Base-by-base conservation (phyloP, 2,888 invertebrate species). In the Polylopha cassiicola region DNA sequence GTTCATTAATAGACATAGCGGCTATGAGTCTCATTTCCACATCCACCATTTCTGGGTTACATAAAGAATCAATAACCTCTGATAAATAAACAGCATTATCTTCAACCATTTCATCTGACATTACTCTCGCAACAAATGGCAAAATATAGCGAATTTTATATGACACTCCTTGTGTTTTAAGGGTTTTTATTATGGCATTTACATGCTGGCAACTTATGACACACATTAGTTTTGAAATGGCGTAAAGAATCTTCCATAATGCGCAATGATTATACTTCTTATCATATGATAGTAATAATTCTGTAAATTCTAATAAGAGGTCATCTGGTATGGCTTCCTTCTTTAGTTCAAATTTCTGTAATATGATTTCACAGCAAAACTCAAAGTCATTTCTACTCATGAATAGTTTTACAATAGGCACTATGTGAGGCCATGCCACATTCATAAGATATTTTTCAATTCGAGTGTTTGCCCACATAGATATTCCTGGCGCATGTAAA, bases 1-100 rank as follows among this genome's bases (percentile, higher is more conserved):
- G 46, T 57, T 79, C 78, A 66, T 80, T 82, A 47, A 76, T 80
- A 10, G 80, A 72, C 32, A 68, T 47, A 24, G 73, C 71, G 31
- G 78, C 73, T 47, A 76, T 73, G 11, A 61, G 56, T 58, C 85
- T 72, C 67, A 81, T 68, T 38, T 80, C 76, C 5, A 70, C 59
- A 58, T 86, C 80, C 16, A 59, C 56, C 21, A 46, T 58, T 44
- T 76, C 71, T 37, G 71, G 67, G 44, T 75, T 55, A 58, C 73
- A 64, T 21, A 82, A 47, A 14, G 48, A 48, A 14, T 51, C 57
- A 43, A 80, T 64, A 5, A 65, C 50, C 36, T 60, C 52, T 11
- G 68, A 62, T 34, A 82, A 46, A 18, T 39, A 42, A 20, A 48
- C 31, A 43, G 66, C 48, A 27, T 47, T 34, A 10, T 51, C 43